A percentile compares a stretch with the other conserved stretches of the same genome.
phyloP scores from a whole-genome alignment of 1,140 invertebrate genomes.

The Piezodorus guildinii region DNA sequence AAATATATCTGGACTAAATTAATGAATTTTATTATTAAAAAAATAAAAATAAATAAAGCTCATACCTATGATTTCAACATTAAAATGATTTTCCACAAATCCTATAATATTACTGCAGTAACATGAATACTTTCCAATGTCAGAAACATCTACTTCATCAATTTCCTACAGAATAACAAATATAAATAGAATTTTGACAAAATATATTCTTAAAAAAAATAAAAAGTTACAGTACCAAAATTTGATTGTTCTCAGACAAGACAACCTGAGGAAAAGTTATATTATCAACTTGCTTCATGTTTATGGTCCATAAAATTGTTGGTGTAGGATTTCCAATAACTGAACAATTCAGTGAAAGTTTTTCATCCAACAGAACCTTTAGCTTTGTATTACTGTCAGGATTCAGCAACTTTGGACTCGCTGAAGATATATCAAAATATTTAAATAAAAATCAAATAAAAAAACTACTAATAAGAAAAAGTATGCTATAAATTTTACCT shows the following conservation, averaged over 20 bases:
- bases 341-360: slow-evolving; percentile 6
- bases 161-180: slow-evolving; percentile 1
- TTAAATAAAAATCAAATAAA: background rate
- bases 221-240: slow-evolving; percentile 9
- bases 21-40: too few species aligned
- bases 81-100: slow-evolving; percentile 28
- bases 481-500: slow-evolving; percentile 31
- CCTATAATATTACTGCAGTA: slow-evolving; percentile 30
- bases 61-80: slow-evolving; percentile 27
- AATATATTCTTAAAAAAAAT: background rate
- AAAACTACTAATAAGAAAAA: background rate
- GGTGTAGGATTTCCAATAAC: slow-evolving; percentile 11
- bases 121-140: slow-evolving; percentile 30
- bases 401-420: background rate
- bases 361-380: background rate
- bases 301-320: slow-evolving; percentile 15
- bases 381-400: background rate
- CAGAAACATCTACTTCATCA: background rate
- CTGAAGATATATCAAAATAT: slow-evolving; percentile 1
- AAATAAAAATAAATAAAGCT: too few species aligned
- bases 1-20: too few species aligned
- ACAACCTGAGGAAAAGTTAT: background rate
- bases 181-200: background rate
- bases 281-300: background rate
- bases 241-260: slow-evolving; percentile 16